phyloP scores from a whole-genome alignment of 2,888 invertebrate species.

The Eulithis testata region DNA sequence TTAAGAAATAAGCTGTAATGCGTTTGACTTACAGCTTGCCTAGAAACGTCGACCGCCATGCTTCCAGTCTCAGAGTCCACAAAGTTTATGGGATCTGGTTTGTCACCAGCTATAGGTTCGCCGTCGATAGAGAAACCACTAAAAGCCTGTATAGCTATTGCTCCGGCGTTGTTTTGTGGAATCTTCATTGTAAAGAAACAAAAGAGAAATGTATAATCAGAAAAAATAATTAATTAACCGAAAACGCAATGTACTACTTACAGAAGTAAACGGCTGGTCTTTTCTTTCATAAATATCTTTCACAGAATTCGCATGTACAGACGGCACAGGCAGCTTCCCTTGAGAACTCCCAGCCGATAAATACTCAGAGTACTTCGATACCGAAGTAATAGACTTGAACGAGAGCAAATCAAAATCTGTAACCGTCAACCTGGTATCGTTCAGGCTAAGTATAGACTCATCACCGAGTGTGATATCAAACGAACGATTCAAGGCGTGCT shows the following conservation, averaged over 20 bases:
- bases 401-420: conserved; percentile 64
- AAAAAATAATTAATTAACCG: neutral
- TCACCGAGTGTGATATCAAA: conserved; percentile 48
- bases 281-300: conserved; percentile 69
- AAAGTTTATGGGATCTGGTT: conserved; percentile 62
- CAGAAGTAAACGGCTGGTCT: conserved; percentile 51
- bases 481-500: conserved; percentile 51
- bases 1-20: neutral
- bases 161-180: conserved; percentile 54
- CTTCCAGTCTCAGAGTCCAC: conserved; percentile 74
- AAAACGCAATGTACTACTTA: conserved; percentile 34
- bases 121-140: conserved; percentile 71
- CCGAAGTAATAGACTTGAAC: conserved; percentile 61
- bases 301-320: conserved; percentile 48
- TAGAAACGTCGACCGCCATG: conserved; percentile 50
- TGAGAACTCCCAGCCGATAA: conserved; percentile 53
- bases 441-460: conserved; percentile 48
- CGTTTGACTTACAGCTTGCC: conserved; percentile 61
- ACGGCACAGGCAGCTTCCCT: conserved; percentile 23
- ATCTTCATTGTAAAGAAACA: conserved; percentile 5
- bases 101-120: conserved; percentile 59
- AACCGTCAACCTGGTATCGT: conserved; percentile 43
- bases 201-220: neutral
- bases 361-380: conserved; percentile 64
- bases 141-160: conserved; percentile 63